phyloP scores from a whole-genome alignment of 2,797 vertebrate species.

The Oceanodroma leucorhoa region DNA sequence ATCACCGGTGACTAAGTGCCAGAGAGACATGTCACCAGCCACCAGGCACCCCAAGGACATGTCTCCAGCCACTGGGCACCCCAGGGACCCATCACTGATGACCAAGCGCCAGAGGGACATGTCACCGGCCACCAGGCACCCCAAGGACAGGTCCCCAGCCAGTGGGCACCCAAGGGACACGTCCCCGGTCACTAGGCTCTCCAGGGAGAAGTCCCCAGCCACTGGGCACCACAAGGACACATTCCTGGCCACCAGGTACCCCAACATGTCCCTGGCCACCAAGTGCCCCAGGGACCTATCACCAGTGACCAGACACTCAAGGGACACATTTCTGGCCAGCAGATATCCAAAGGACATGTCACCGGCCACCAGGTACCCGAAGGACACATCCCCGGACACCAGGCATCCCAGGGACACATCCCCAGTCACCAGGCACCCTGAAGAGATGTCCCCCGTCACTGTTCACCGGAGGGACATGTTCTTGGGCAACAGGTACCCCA shows the following conservation, averaged over 20 bases:
- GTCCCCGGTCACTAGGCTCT: not conserved
- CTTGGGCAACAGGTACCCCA: not conserved
- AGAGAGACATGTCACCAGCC: not conserved
- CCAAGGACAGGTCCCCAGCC: not conserved
- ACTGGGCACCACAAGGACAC: not conserved
- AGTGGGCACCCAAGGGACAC: not conserved
- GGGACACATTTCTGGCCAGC: not conserved
- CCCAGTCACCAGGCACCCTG: fast-evolving
- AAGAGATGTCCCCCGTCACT: not conserved
- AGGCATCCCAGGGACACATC: not conserved
- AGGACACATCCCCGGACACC: not conserved
- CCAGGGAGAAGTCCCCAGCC: not conserved
- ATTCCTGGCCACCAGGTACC: not conserved
- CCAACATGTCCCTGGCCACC: not conserved
- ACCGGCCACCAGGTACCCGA: not conserved
- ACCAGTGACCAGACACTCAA: not conserved
- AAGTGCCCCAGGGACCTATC: not conserved
- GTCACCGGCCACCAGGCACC: not conserved
- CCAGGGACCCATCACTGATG: not conserved
- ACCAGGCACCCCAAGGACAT: not conserved
- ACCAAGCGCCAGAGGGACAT: not conserved
- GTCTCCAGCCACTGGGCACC: not conserved
- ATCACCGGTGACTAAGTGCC: not conserved
- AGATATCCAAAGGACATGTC: not conserved
- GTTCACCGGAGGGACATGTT: not conserved